These are phyloP conservation scores for Drosophila subquinaria DNA, from an alignment of 2,888 invertebrate species.

Conservation along the genomic window DNA sequence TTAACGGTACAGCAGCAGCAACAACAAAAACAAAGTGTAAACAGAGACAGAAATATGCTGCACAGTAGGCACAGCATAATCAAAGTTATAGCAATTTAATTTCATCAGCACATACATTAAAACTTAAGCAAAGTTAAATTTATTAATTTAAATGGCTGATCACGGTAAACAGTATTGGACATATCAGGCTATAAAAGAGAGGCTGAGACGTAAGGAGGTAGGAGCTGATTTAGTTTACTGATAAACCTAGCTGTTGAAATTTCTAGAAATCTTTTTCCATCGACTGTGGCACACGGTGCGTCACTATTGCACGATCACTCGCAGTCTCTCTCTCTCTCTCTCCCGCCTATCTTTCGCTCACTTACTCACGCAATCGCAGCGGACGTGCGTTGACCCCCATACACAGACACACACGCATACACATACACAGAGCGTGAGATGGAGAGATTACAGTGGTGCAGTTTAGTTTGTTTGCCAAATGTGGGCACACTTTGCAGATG, in stretches of 20 bases:
- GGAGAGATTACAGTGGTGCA: constrained; percentile 35
- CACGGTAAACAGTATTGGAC: constrained; percentile 38
- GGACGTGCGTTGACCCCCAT: constrained; percentile 65
- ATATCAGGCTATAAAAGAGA: constrained; percentile 25
- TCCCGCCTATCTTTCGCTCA: constrained; percentile 1
- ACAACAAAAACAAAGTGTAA: constrained; percentile 45
- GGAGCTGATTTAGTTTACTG: neutral
- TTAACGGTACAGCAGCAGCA: constrained; percentile 24
- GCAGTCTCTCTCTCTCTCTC: constrained; percentile 11
- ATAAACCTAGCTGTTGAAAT: constrained; percentile 8
- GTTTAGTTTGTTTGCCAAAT: constrained; percentile 47
- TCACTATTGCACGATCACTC: constrained; percentile 42
- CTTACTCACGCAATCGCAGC: constrained; percentile 12
- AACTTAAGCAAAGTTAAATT: constrained; percentile 4
- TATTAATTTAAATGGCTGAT: constrained; percentile 32
- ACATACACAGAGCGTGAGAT: constrained; percentile 1
- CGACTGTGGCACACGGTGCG: constrained; percentile 45
- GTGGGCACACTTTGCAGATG: constrained; percentile 42
- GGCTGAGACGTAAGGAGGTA: constrained; percentile 38
- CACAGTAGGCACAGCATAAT: constrained; percentile 45
- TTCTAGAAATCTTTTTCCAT: constrained; percentile 17
- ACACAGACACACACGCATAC: constrained; percentile 9
- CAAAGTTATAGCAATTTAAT: constrained; percentile 10
- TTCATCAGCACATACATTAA: neutral
- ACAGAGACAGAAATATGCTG: constrained; percentile 43